These are phyloP conservation scores for Scelioninae gen. 2 DNA, from an alignment of 2,888 invertebrate genomes.

Conservation along the genomic window DNA sequence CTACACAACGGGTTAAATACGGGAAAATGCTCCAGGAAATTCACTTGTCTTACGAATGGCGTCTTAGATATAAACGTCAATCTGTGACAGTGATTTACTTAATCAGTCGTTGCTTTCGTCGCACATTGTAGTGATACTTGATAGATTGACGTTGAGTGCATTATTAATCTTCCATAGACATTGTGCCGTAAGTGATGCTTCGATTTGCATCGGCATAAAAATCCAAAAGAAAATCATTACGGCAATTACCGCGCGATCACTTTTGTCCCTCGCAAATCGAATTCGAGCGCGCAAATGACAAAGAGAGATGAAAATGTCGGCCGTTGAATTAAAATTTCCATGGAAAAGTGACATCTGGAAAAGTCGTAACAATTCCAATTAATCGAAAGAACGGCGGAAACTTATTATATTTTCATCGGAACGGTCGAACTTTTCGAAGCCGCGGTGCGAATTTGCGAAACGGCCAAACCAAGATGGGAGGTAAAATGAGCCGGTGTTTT, in stretches of 20 bases:
- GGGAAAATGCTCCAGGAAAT: slow-evolving; percentile 16
- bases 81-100: slow-evolving; percentile 52
- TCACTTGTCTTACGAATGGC: slow-evolving; percentile 33
- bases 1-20: not conserved
- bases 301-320: not conserved
- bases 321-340: too few relatives aligned
- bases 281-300: slow-evolving; percentile 17
- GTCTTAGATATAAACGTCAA: slow-evolving; percentile 52
- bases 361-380: too few relatives aligned
- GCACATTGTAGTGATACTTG: slow-evolving; percentile 53
- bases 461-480: too few relatives aligned
- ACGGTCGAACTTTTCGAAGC: too few relatives aligned
- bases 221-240: slow-evolving; percentile 52
- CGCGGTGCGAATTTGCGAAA: too few relatives aligned
- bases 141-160: slow-evolving; percentile 54
- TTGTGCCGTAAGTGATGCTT: slow-evolving; percentile 54
- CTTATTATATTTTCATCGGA: too few relatives aligned
- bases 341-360: too few relatives aligned
- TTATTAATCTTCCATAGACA: slow-evolving; percentile 55
- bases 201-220: slow-evolving; percentile 47
- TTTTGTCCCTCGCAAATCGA: slow-evolving; percentile 38
- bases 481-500: too few relatives aligned
- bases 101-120: slow-evolving; percentile 55
- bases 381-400: too few relatives aligned
- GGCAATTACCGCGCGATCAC: slow-evolving; percentile 41